Percentiles rank a stretch among this genome's conserved stretches.
These are phyloP conservation scores for Drosophila macrothrix DNA, from an alignment of 2,888 invertebrate genomes.

Conservation along the genomic window DNA sequence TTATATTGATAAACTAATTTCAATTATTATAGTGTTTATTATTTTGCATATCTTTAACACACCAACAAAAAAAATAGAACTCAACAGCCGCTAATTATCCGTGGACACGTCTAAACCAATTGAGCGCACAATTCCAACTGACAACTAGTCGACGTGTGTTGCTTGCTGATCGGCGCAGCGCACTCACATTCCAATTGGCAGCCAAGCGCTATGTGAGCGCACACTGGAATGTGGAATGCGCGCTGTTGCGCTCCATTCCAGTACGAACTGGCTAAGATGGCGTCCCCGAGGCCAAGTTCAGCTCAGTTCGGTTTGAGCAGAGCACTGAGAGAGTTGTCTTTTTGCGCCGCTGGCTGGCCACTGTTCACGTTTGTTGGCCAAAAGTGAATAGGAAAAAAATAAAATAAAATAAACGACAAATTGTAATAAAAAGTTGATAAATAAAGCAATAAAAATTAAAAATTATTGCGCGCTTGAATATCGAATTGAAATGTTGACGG, in stretches of 20 bases:
- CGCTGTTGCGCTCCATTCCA: constrained; percentile 42
- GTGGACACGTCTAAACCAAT: constrained; percentile 71
- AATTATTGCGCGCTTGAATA: constrained; percentile 29
- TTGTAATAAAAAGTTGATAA: constrained; percentile 31
- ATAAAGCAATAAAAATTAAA: constrained; percentile 9
- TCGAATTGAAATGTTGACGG: constrained; percentile 71
- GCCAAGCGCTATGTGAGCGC: not conserved
- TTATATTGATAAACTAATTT: not conserved
- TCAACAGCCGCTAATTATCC: constrained; percentile 28
- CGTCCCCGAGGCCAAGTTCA: constrained; percentile 84
- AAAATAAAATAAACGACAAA: constrained; percentile 23
- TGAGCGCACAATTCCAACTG: constrained; percentile 73
- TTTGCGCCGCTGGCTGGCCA: constrained; percentile 47
- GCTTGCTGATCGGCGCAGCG: constrained; percentile 36
- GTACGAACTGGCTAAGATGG: constrained; percentile 82
- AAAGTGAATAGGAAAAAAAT: constrained; percentile 31
- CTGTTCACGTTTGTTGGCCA: constrained; percentile 59
- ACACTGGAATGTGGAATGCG: constrained; percentile 34
- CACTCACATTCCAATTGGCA: constrained; percentile 58
- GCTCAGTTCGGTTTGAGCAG: constrained; percentile 79
- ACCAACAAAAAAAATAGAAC: constrained; percentile 8
- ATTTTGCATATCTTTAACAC: not conserved
- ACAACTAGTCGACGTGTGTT: constrained; percentile 38
- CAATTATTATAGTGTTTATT: not conserved
- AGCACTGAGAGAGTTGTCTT: constrained; percentile 83